A percentile compares a stretch with the other conserved stretches of the same genome.
phyloP scores from a whole-genome alignment of 2,888 invertebrate species.

The Pteria penguin region DNA sequence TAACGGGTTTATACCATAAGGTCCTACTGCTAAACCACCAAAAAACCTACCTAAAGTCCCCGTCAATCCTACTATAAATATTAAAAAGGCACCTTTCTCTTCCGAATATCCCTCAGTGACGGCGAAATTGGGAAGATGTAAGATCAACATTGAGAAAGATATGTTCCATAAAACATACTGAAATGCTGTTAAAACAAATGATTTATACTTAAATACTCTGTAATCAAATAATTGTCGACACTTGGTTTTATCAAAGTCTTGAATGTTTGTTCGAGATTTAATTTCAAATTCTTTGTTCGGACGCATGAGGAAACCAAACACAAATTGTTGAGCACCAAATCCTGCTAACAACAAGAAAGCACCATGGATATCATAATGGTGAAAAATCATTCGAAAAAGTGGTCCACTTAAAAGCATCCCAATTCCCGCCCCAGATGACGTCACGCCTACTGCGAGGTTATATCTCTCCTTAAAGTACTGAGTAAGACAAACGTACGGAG shows the following conservation, averaged over 20 bases:
- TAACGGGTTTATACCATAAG: slow-evolving; percentile 49
- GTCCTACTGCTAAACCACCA: slow-evolving; percentile 42
- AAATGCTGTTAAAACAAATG: slow-evolving; percentile 49
- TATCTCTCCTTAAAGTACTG: neutral
- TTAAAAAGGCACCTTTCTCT: slow-evolving; percentile 35
- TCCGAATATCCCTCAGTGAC: slow-evolving; percentile 38
- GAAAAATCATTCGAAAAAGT: neutral
- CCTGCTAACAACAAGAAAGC: neutral
- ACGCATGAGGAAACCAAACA: neutral
- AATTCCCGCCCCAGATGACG: neutral
- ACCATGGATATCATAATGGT: neutral
- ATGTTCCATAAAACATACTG: slow-evolving; percentile 50
- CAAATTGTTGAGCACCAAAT: neutral
- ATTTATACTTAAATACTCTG: slow-evolving; percentile 38
- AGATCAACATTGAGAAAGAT: slow-evolving; percentile 54
- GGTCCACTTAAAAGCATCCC: neutral
- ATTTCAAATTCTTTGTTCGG: no score
- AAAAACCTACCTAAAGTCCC: slow-evolving; percentile 49
- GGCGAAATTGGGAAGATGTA: slow-evolving; percentile 51
- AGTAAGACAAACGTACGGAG: neutral
- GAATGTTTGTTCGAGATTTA: no score
- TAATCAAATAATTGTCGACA: neutral
- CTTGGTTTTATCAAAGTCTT: no score
- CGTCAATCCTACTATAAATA: slow-evolving; percentile 48
- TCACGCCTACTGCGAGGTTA: neutral